Base-by-base conservation (phyloP, 2,888 invertebrate genomes). In the Leptopilina syphax region DNA sequence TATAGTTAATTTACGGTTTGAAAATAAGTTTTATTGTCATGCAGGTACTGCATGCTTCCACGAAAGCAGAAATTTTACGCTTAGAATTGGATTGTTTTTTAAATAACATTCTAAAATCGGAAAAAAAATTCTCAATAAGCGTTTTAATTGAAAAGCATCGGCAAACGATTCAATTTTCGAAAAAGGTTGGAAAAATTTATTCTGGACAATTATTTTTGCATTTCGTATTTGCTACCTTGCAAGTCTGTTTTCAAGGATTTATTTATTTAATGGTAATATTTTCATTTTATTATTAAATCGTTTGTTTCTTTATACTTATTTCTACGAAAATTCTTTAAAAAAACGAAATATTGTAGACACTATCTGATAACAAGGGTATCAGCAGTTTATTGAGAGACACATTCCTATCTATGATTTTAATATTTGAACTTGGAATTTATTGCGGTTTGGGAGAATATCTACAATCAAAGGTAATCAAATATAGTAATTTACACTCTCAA, bases 371-470 rank as follows among this genome's bases (percentile, higher is more conserved):
- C n/a, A 24, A 7, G 8, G 24, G 24, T 63, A 63, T 63, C 24
- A 63, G 63, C 24, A 63, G 8, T 24, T 6, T 63, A 24, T 18
- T 63, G 9, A 63, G n/a, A 18, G 24, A 24, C n/a, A 63, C 24
- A 24, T 18, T 63, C 24, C 24, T 24, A 6, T 63, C 24, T n/a
- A 63, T 18, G 9, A 24, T 24, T 63, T 9, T 24, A 24, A 24
- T 63, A 0, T 9, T 63, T 18, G 18, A 63, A 63, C 63, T 68
- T 12, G 67, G 67, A 50, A 47, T 47, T 68, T 50, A 68, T 50
- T 68, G 67, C n/a, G 47, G 13, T 41, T 8, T 68, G n/a, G 67
- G 67, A 4, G 67, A 68, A 18, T 68, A 18, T 47, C 67, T 68
- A 3, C 47, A n/a, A 24, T 41, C 67, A 5, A 68, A 68, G 67